Base-by-base conservation (phyloP, 2,888 invertebrate species). In the Monoplex corrugatus region DNA sequence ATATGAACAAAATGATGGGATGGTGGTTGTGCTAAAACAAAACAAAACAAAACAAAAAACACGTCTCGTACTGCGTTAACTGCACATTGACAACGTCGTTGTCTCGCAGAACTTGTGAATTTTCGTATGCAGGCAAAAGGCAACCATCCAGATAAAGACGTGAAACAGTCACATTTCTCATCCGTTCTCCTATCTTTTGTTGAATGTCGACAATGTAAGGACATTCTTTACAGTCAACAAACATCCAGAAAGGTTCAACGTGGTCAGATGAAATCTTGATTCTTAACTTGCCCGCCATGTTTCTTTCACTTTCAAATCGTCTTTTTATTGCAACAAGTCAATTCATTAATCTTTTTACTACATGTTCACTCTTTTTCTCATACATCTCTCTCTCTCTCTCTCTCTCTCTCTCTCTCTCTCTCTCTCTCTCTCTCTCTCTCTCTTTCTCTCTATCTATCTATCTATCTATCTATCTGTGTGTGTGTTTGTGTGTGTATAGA, bases 111-210 rank as follows among this genome's bases (percentile, higher is more conserved):
- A 88, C 13, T 19, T 63, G 40, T 23, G 83, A 43, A 2, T 57
- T 32, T 88, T 88, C 87, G 16, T 63, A 16, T 38, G 68, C 1
- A 0, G 87, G 87, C 28, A 88, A 68, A 19, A 82, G 28, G n/a
- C 87, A 88, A 19, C 83, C 87, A 35, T 88, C 82, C 0, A 88
- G 82, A 40, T 68, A 88, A n/a, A 88, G 82, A 63, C 80, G 40
- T 13, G 19, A 40, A 5, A 83, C 43, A 6, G 6, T 45, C 35
- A 63, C 50, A 32, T 45, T 63, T 63, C 3, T 38, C 16, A 78
- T 28, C 0, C 45, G 40, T 19, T 35, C 38, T 40, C 83, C 32
- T 28, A 88, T 88, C 44, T 68, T 88, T 32, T 82, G 13, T 6
- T 63, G n/a, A 16, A 88, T 44, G 35, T 88, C 57, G 13, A 28